phyloP scores from a whole-genome alignment of 1,140 invertebrate genomes.

The Drosophila melanica region DNA sequence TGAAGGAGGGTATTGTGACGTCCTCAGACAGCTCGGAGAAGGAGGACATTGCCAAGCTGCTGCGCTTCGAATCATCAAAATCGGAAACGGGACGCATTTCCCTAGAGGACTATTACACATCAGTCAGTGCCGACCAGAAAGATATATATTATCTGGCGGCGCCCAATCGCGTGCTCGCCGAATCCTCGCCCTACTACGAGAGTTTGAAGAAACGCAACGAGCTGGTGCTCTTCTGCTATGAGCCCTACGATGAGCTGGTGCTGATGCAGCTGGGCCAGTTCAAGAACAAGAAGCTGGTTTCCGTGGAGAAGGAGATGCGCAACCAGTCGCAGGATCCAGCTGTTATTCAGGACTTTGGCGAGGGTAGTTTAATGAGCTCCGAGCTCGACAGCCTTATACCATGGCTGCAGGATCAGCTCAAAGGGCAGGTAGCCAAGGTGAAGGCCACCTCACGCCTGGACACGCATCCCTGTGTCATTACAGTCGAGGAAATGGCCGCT shows the following conservation, averaged over 20 bases:
- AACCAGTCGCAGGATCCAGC: constrained; percentile 86
- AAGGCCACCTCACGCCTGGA: constrained; percentile 93
- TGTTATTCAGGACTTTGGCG: constrained; percentile 85
- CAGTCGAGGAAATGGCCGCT: constrained; percentile 97
- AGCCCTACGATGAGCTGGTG: constrained; percentile 97
- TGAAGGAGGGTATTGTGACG: constrained; percentile 97
- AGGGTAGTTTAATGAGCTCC: constrained; percentile 88
- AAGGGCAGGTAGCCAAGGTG: constrained; percentile 91
- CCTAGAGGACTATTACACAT: constrained; percentile 93
- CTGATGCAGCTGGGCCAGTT: constrained; percentile 95
- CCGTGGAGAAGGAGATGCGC: constrained; percentile 97
- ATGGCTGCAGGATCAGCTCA: constrained; percentile 91
- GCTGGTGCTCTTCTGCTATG: constrained; percentile 98
- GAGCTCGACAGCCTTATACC: constrained; percentile 91
- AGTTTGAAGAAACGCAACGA: constrained; percentile 93
- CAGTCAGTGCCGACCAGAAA: constrained; percentile 91
- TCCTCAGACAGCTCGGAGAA: constrained; percentile 91
- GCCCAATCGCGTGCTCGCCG: constrained; percentile 95
- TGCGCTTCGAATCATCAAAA: constrained; percentile 96
- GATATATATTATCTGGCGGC: constrained; percentile 97
- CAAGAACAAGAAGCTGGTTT: constrained; percentile 91
- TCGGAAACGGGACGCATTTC: constrained; percentile 90
- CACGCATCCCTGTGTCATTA: constrained; percentile 96
- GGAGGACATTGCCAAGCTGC: constrained; percentile 95
- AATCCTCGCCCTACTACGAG: constrained; percentile 97